Evolutionary conservation across 2,113 vertebrate species (phyloP).

Genomic region (Irena cyanogastra): DNA sequence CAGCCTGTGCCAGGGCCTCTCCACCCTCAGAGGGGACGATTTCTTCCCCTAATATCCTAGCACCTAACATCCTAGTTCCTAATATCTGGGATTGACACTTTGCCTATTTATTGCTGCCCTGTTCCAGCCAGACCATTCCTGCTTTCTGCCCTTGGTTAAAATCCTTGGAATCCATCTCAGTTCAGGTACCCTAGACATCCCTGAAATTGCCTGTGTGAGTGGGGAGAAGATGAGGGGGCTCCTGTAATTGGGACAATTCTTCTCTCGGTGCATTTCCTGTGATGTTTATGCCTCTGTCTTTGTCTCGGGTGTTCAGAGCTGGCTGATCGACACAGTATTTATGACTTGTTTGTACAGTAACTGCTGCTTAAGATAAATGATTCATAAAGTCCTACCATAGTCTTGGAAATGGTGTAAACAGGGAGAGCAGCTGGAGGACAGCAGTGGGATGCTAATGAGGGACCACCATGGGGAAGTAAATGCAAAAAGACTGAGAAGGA

Average conservation of each 20-base stretch:
- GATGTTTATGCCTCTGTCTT: background rate
- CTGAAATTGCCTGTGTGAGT: background rate
- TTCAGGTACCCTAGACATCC: background rate
- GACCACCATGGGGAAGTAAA: background rate
- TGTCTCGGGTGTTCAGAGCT: background rate
- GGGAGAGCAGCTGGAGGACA: conserved; percentile 41
- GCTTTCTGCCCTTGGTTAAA: background rate
- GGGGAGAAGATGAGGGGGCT: background rate
- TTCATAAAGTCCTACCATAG: conserved; percentile 16
- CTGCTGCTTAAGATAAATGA: conserved; percentile 57
- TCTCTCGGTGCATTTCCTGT: background rate
- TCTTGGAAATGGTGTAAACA: background rate
- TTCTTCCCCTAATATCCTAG: background rate
- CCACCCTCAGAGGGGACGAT: background rate
- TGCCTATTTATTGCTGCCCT: background rate
- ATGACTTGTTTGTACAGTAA: conserved; percentile 9
- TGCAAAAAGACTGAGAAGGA: background rate
- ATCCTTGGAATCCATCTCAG: background rate
- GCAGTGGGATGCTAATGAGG: conserved; percentile 42
- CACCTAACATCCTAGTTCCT: background rate
- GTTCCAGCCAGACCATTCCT: background rate
- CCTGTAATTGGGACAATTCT: background rate
- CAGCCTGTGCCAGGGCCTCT: fast-evolving
- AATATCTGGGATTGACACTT: background rate
- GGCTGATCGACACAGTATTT: background rate